These are phyloP conservation scores for Clavelina lepadiformis DNA, from an alignment of 23 tunicate genomes.

Conservation along the genomic window DNA sequence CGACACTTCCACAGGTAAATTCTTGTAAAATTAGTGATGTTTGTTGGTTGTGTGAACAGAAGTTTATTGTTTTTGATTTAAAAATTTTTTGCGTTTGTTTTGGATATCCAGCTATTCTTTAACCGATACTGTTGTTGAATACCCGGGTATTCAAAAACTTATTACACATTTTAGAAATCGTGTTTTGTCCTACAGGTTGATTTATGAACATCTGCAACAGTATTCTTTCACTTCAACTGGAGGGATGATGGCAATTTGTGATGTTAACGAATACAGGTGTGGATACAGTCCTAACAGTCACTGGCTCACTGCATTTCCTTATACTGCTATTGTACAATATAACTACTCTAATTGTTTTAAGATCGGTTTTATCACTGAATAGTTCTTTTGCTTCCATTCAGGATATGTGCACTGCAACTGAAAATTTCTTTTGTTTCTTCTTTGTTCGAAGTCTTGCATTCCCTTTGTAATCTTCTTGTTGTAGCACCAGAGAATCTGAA, in stretches of 20 bases:
- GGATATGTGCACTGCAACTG: constrained; percentile 62
- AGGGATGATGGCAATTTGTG: constrained; percentile 98
- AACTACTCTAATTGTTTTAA: not conserved
- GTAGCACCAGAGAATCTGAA: constrained; percentile 85
- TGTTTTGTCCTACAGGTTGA: constrained; percentile 47
- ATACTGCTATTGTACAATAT: not conserved
- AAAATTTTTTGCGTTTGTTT: too few relatives aligned
- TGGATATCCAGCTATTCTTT: too few relatives aligned
- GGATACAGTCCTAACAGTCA: not conserved
- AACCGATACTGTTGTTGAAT: too few relatives aligned
- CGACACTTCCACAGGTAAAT: constrained; percentile 52
- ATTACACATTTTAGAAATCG: too few relatives aligned
- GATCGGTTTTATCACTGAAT: not conserved
- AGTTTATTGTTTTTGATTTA: too few relatives aligned
- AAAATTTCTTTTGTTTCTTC: constrained; percentile 42
- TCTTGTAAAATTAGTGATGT: not conserved
- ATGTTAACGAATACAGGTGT: constrained; percentile 72
- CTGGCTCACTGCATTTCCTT: not conserved
- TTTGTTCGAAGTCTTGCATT: constrained; percentile 80
- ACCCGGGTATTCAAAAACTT: too few relatives aligned
- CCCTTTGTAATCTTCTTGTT: constrained; percentile 88
- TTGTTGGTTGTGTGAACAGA: not conserved
- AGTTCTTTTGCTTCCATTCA: not conserved
- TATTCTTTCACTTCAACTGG: constrained; percentile 80
- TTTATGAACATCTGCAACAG: constrained; percentile 89